A percentile compares a stretch with the other conserved stretches of the same genome.
These are phyloP conservation scores for Panthera uncia DNA, from an alignment of 2,113 vertebrate genomes.

Conservation along the genomic window DNA sequence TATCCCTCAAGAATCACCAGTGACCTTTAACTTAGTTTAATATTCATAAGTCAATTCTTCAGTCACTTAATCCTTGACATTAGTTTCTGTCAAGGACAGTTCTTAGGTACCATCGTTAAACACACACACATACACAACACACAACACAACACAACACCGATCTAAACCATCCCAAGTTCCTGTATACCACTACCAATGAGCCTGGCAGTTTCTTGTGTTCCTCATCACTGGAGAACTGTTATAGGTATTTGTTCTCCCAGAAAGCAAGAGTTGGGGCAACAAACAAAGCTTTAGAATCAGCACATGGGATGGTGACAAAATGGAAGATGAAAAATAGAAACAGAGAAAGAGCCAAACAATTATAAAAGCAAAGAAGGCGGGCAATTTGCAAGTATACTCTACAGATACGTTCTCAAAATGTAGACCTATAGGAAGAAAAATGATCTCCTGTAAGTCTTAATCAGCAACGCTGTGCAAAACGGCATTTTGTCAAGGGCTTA, in stretches of 20 bases:
- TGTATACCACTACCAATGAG: neutral
- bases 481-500: neutral
- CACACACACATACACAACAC: neutral
- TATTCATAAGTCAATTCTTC: neutral
- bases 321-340: neutral
- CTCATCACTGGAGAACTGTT: neutral
- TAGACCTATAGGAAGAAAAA: constrained; percentile 50
- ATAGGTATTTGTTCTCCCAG: neutral
- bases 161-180: neutral
- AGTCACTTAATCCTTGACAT: neutral
- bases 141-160: neutral
- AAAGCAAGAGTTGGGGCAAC: neutral
- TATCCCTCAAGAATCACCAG: neutral
- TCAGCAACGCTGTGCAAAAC: neutral
- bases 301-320: neutral
- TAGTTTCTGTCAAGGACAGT: neutral
- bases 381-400: neutral
- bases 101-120: neutral
- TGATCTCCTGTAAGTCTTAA: neutral
- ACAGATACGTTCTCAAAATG: constrained; percentile 28
- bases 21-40: neutral
- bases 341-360: neutral
- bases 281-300: neutral
- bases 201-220: neutral
- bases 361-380: neutral